Percentiles rank a stretch among this genome's conserved stretches.
Conservation (phyloP, 2,113 vertebrate species). For the Plotosus lineatus region DNA sequence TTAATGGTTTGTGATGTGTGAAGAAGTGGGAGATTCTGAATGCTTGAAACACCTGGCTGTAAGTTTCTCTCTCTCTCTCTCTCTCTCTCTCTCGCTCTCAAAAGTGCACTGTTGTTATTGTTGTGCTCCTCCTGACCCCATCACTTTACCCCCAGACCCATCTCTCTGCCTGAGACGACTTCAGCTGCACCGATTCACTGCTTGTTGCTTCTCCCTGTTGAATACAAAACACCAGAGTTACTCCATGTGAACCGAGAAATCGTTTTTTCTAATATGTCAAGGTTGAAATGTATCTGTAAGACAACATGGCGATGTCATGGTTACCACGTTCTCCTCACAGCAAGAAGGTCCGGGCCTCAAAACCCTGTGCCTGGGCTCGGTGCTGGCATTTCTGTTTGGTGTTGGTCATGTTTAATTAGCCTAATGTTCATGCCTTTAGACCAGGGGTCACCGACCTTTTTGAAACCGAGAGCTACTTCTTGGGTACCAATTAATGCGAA, state of each 20-base stretch:
- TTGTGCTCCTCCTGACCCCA: neutral
- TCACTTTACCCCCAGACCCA: constrained; percentile 52
- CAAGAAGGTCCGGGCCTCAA: too few relatives aligned
- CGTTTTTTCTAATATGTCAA: too few relatives aligned
- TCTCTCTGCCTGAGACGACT: constrained; percentile 51
- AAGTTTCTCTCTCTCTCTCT: constrained; percentile 29
- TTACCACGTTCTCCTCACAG: too few relatives aligned
- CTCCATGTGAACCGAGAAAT: neutral
- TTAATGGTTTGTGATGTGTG: neutral
- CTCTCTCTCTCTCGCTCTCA: neutral
- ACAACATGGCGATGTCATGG: too few relatives aligned
- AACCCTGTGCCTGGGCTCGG: too few relatives aligned
- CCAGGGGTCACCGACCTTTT: too few relatives aligned
- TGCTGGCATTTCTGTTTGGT: too few relatives aligned
- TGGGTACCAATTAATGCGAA: too few relatives aligned
- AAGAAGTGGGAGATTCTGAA: constrained; percentile 5
- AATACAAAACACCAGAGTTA: constrained; percentile 6
- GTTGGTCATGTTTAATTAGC: too few relatives aligned
- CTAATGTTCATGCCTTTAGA: too few relatives aligned
- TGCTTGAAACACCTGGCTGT: constrained; percentile 8
- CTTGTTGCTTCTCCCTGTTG: constrained; percentile 37
- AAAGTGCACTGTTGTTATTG: neutral
- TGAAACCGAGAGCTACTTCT: too few relatives aligned
- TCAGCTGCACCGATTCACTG: constrained; percentile 53
- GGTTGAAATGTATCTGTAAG: too few relatives aligned